Base-by-base conservation (phyloP, 2,888 invertebrate genomes). In the Ophion costatus region DNA sequence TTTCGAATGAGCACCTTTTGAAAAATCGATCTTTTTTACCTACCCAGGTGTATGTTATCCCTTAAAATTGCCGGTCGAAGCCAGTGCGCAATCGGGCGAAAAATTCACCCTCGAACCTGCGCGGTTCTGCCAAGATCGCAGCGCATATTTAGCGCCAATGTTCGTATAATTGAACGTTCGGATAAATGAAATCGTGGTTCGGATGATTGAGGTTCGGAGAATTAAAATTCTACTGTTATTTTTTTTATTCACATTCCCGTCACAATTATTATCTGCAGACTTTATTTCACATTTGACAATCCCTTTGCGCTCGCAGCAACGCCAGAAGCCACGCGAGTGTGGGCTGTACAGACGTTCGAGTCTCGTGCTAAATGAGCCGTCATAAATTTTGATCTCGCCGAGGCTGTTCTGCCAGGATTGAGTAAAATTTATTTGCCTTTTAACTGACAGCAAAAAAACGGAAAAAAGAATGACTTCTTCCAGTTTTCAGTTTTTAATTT, bases 271-370 rank as follows among this genome's bases (percentile, higher is more conserved):
- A 74, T 67, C 73, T 63, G 20, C 78, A 69, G 67, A 74, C 73
- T 63, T 77, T 78, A 78, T 74, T 78, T 78, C 74, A 78, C 74
- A 78, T 80, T 83, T 83, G 80, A 76, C 75, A 80, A 76, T 57
- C 70, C 80, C 80, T 76, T 76, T 70, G 42, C 75, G 57, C 80
- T 83, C 57, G 17, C 64, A 38, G 76, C 76, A 38, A 76, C 66
- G 56, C 76, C 17, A 22, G 76, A 66, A 38, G 76, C 56, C 57
- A 76, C 45, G 66, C 33, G 33, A 22, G 63, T 42, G 20, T 76
- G n/a, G 11, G 6, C 9, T 51, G 24, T 66, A 24, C 14, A 76
- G 66, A 76, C 66, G 67, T 66, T 76, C 29, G 10, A 67, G 38
- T 57, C 66, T 29, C 66, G 38, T 22, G 57, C 57, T 22, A 67